Conservation (phyloP, 2,888 invertebrate genomes). For the Ectropis crepuscularia region DNA sequence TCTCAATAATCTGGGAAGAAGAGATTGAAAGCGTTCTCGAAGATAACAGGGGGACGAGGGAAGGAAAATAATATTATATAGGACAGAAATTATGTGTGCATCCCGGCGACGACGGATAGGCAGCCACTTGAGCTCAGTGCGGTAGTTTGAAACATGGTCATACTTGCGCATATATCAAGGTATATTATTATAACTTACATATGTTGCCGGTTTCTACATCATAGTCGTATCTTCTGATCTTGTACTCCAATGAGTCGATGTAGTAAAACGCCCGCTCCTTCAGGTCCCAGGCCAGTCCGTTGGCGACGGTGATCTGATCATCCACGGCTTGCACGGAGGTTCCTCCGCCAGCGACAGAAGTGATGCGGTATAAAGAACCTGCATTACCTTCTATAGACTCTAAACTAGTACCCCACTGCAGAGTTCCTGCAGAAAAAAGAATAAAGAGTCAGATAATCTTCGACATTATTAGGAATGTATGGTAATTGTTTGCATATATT, state of each 20-base stretch:
- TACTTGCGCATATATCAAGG: too few relatives aligned
- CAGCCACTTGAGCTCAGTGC: too few relatives aligned
- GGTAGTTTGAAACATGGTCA: too few relatives aligned
- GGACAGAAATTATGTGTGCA: too few relatives aligned
- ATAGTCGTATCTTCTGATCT: constrained; percentile 89
- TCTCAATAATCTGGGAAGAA: too few relatives aligned
- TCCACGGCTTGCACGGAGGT: constrained; percentile 51
- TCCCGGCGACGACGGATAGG: too few relatives aligned
- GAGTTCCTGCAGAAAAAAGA: constrained; percentile 73
- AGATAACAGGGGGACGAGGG: too few relatives aligned
- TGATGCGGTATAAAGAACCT: constrained; percentile 77
- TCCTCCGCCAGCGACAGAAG: constrained; percentile 42
- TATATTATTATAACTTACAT: constrained; percentile 70
- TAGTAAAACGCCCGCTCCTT: constrained; percentile 88
- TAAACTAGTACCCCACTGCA: constrained; percentile 77
- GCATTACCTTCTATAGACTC: constrained; percentile 58
- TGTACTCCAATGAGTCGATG: constrained; percentile 87
- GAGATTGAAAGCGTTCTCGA: too few relatives aligned
- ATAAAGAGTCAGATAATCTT: too few relatives aligned
- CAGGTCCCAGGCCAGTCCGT: constrained; percentile 91
- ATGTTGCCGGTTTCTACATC: constrained; percentile 87
- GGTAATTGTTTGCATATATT: too few relatives aligned
- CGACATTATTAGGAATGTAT: too few relatives aligned
- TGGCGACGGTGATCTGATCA: constrained; percentile 86
- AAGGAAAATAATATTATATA: too few relatives aligned